Percentiles rank a stretch among this genome's conserved stretches.
Conservation (phyloP, 2,113 vertebrate genomes). For the Hipposideros armiger region DNA sequence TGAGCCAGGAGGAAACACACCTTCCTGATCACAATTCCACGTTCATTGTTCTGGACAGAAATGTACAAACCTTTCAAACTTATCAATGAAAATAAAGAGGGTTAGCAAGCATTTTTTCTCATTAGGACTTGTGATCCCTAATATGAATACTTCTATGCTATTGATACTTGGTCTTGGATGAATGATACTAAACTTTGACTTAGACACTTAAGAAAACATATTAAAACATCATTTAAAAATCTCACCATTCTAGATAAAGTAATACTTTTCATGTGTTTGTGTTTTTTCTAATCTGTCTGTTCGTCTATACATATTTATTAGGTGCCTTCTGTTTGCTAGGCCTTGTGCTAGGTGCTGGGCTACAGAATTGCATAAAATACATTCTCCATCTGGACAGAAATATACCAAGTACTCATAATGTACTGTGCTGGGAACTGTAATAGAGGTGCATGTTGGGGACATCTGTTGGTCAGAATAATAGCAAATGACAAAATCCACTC, state of each 20-base stretch:
- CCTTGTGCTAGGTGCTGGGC: not conserved
- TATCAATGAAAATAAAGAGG: not conserved
- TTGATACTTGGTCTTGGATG: not conserved
- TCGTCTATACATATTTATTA: not conserved
- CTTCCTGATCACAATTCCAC: not conserved
- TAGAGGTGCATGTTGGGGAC: not conserved
- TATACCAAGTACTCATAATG: not conserved
- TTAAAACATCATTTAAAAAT: slow-evolving; percentile 7
- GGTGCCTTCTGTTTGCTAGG: not conserved
- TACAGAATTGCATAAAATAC: not conserved
- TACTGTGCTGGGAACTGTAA: not conserved
- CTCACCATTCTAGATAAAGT: not conserved
- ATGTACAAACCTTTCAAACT: not conserved
- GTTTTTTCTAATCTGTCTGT: not conserved
- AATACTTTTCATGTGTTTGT: not conserved
- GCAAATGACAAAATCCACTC: not conserved
- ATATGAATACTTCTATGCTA: not conserved
- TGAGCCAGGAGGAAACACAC: not conserved
- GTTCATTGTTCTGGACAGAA: not conserved
- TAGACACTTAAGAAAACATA: not conserved
- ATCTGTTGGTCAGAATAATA: not conserved
- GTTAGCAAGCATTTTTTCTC: not conserved
- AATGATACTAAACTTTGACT: not conserved
- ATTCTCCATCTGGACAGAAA: not conserved
- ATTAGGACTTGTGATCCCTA: not conserved